Conservation (phyloP, 2,797 vertebrate species). For the Hozukius guyotensis region DNA sequence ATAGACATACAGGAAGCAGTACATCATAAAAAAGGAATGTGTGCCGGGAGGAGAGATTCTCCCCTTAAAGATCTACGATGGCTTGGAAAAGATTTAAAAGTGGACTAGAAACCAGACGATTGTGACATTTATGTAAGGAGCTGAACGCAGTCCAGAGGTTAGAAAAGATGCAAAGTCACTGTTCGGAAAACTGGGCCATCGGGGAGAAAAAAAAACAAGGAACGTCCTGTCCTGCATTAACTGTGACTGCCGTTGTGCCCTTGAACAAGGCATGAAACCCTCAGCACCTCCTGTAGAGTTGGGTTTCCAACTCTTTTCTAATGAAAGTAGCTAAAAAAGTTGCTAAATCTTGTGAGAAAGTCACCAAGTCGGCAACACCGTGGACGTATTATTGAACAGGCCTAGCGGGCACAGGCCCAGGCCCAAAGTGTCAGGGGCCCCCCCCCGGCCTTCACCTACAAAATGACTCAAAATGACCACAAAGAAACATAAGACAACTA, state of each 20-base stretch:
- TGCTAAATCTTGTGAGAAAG: no score
- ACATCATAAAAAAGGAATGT: conserved; percentile 25
- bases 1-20: neutral
- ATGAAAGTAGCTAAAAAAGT: no score
- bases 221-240: neutral
- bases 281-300: neutral
- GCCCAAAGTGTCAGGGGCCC: no score
- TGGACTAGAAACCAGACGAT: neutral
- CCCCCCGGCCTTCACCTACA: no score
- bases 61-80: neutral
- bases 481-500: no score
- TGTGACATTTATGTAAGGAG: conserved; percentile 13
- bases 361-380: no score
- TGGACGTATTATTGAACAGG: no score
- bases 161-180: neutral
- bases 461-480: no score
- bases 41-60: neutral
- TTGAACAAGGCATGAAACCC: neutral
- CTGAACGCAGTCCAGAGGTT: neutral
- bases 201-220: no score
- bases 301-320: no score
- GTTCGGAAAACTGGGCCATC: neutral
- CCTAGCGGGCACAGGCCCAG: rapidly evolving
- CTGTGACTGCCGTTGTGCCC: neutral
- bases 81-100: neutral